phyloP scores from a whole-genome alignment of 2,113 vertebrate species.

The Saccopteryx bilineata region DNA sequence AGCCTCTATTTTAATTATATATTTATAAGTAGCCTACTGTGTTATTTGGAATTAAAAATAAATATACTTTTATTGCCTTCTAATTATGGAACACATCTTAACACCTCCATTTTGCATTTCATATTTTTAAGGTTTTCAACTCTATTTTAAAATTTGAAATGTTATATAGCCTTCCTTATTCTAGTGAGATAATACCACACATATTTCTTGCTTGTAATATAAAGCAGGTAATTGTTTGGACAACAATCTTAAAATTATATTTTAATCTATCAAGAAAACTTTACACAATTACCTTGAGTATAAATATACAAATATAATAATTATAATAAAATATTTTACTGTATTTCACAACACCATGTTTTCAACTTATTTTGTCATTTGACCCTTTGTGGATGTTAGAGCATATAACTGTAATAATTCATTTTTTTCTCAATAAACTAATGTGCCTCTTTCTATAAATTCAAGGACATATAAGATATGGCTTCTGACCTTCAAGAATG shows the following conservation, averaged over 20 bases:
- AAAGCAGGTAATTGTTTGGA: not conserved
- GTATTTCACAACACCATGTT: not conserved
- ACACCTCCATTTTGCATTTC: not conserved
- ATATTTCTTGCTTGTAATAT: not conserved
- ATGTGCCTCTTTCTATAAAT: not conserved
- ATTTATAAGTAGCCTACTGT: not conserved
- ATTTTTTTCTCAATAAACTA: not conserved
- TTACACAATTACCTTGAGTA: not conserved
- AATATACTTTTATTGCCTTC: not conserved
- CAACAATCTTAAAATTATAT: not conserved
- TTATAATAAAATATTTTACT: not conserved
- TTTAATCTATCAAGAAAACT: not conserved
- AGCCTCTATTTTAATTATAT: not conserved
- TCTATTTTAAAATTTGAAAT: not conserved
- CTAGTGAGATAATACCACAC: not conserved
- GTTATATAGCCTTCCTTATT: not conserved
- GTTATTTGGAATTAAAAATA: slow-evolving; percentile 7
- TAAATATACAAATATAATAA: not conserved
- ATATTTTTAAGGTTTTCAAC: not conserved
- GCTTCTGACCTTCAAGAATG: not conserved
- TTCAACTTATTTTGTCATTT: slow-evolving; percentile 8
- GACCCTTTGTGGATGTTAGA: not conserved
- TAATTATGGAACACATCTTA: not conserved
- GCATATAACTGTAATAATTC: not conserved
- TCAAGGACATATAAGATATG: not conserved